These are phyloP conservation scores for Acanthoscelides obtectus DNA, from an alignment of 2,888 invertebrate species.

Conservation along the genomic window DNA sequence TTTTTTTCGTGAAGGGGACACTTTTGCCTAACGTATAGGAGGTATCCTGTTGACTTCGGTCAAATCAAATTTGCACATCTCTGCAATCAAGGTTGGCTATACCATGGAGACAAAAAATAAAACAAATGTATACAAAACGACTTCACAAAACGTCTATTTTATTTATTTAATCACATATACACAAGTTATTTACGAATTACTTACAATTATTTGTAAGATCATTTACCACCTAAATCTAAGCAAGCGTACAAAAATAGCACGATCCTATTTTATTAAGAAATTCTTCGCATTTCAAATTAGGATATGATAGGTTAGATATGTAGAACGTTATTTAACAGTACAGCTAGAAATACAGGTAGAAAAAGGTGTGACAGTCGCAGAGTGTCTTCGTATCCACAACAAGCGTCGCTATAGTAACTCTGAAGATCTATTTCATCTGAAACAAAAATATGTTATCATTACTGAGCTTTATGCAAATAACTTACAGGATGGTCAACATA, in stretches of 20 bases:
- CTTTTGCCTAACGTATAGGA: too few species aligned
- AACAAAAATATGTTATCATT: constrained; percentile 26
- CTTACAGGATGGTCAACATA: too few species aligned
- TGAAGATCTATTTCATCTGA: constrained; percentile 32
- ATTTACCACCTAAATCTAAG: constrained; percentile 11
- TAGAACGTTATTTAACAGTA: constrained; percentile 5
- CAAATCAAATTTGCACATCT: too few species aligned
- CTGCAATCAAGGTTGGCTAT: too few species aligned
- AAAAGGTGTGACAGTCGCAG: not conserved
- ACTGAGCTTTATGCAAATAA: too few species aligned
- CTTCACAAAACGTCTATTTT: not conserved
- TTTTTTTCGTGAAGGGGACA: too few species aligned
- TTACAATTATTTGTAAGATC: constrained; percentile 2
- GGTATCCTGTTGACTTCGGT: too few species aligned
- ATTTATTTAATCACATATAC: not conserved
- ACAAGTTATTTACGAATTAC: not conserved
- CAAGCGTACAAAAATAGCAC: constrained; percentile 38
- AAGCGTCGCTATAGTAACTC: constrained; percentile 32
- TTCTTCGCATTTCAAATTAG: constrained; percentile 5
- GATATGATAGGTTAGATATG: constrained; percentile 14
- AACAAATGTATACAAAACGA: not conserved
- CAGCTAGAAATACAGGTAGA: not conserved
- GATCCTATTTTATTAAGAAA: constrained; percentile 19
- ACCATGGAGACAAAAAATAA: not conserved
- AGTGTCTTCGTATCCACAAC: constrained; percentile 7